Conservation (phyloP, 1,140 invertebrate genomes). For the Diachasmimorpha longicaudata region DNA sequence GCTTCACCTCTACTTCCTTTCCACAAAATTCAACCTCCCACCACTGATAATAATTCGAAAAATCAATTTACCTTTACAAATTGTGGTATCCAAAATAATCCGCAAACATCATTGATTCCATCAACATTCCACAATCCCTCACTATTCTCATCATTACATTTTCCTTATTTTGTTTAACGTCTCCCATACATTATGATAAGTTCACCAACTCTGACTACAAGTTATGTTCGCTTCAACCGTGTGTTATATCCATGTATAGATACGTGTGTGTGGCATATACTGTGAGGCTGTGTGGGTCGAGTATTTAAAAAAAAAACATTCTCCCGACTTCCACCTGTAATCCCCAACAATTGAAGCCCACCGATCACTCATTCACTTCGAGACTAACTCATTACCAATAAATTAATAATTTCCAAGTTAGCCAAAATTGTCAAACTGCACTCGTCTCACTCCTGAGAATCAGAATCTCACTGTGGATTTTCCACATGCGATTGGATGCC, state of each 20-base stretch:
- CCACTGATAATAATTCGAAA: too few relatives aligned
- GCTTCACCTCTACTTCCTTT: too few relatives aligned
- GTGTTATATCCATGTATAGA: not conserved
- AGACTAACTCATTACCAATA: not conserved
- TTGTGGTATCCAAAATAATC: conserved; percentile 36
- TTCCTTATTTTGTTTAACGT: not conserved
- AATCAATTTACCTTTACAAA: too few relatives aligned
- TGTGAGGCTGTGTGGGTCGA: not conserved
- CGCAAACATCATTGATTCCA: not conserved
- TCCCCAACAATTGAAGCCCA: too few relatives aligned
- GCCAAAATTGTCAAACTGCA: not conserved
- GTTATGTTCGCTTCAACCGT: not conserved
- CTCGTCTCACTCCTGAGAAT: not conserved
- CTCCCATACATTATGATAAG: not conserved
- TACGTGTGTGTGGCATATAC: not conserved
- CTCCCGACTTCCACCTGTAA: not conserved
- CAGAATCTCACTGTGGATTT: not conserved
- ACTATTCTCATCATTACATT: not conserved
- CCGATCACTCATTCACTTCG: too few relatives aligned
- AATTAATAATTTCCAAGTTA: not conserved
- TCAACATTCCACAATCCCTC: not conserved
- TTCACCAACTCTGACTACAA: not conserved
- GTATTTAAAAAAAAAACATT: not conserved
- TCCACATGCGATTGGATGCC: not conserved
- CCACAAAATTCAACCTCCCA: too few relatives aligned